These are phyloP conservation scores for Formica selysi DNA, from an alignment of 1,140 invertebrate genomes.

Conservation along the genomic window DNA sequence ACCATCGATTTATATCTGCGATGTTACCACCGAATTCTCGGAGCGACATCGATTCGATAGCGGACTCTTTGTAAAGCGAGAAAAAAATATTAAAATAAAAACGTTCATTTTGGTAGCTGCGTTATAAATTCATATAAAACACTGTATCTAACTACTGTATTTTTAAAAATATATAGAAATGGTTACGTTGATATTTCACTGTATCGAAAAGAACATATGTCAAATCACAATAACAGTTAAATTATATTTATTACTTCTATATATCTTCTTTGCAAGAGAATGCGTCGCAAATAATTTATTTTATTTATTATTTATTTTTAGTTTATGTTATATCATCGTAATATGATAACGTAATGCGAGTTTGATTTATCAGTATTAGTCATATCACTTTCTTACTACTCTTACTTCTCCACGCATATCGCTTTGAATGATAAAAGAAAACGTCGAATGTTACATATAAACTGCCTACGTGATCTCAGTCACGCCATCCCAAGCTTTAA, in stretches of 20 bases:
- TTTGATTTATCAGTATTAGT: not conserved
- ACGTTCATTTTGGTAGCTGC: not conserved
- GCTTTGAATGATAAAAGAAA: conserved; percentile 10
- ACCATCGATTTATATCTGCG: conserved; percentile 40
- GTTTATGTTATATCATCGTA: not conserved
- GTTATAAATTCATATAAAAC: not conserved
- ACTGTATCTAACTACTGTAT: not conserved
- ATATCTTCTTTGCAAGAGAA: not conserved
- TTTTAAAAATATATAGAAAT: not conserved
- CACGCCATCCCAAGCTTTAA: conserved; percentile 9
- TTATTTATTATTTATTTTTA: conserved; percentile 9
- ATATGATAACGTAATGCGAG: not conserved
- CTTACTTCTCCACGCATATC: not conserved
- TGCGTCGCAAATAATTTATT: not conserved
- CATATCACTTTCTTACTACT: not conserved
- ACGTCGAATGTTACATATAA: not conserved
- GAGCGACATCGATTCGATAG: not conserved
- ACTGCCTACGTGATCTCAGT: conserved; percentile 53
- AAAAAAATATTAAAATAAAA: not conserved
- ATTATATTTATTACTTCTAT: not conserved
- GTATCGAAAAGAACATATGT: not conserved
- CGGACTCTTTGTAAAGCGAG: not conserved
- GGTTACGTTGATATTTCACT: not conserved
- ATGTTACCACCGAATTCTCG: conserved; percentile 19
- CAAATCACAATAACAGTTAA: not conserved